Evolutionary conservation across 2,113 vertebrate species (phyloP), one percentile per base, ranked within the genome.

Genomic region (Phaethon lepturus): DNA sequence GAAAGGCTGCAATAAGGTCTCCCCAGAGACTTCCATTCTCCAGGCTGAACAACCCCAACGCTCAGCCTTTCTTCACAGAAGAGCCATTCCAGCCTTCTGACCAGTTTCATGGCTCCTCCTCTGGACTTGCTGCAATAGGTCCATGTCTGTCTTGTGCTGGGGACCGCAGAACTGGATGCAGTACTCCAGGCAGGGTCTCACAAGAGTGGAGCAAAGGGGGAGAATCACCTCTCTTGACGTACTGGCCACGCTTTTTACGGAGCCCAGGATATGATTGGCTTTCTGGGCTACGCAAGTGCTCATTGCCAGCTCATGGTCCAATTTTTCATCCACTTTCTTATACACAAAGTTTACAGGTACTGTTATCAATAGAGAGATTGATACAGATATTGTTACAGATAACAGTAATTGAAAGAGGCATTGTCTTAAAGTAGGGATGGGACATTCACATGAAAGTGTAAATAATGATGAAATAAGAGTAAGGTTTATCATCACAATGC

Each of bases 131-230:
- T 73, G 40, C 9, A 76, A 40, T 7, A 25, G 11, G 24, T 69
- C 55, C 13, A 5, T 31, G 42, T 47, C 40, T 47, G 3, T 60
- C 28, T 40, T 47, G 23, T 24, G 10, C 26, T 53, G 60, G 17
- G 9, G 29, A 23, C 18, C 4, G 50, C 60, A 38, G 60, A 74
- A 5, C 53, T 25, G 74, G 40, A 60, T 2, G 6, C 29, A 55
- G 47, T 2, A 40, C 31, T 33, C 4, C 7, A 10, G 26, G 42
- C 28, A 29, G 16, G 45, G 16, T 18, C 11, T 71, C 56, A 8
- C 23, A 1, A 71, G 50, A 63, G 26, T 0, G 0, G 12, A 42
- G 22, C 0, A 44, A 25, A 75, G 13, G 13, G 13, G 15, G 1
- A 59, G 19, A 35, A 69, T 63, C 26, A 6, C 22, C 35, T 56